These are phyloP conservation scores for Eilema sororculum DNA, from an alignment of 2,888 invertebrate genomes.

Conservation along the genomic window DNA sequence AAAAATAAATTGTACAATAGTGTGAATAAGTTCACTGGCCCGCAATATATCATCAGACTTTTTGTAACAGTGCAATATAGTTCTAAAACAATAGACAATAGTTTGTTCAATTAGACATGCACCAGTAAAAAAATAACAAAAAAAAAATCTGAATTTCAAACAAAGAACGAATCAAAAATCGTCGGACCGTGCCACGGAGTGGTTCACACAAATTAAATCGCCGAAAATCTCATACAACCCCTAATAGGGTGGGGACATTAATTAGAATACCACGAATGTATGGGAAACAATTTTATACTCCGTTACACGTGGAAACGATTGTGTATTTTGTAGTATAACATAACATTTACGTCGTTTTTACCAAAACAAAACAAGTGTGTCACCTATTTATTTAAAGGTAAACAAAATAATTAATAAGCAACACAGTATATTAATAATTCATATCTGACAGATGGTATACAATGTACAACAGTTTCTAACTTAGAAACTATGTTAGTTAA, in stretches of 20 bases:
- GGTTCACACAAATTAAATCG: conserved; percentile 83
- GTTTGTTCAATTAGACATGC: conserved; percentile 33
- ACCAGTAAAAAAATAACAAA: conserved; percentile 46
- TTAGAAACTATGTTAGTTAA: conserved; percentile 4
- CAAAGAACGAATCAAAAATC: conserved; percentile 60
- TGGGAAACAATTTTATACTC: conserved; percentile 76
- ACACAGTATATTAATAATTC: conserved; percentile 5
- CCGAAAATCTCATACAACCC: conserved; percentile 68
- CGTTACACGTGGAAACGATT: conserved; percentile 19
- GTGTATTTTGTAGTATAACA: background rate
- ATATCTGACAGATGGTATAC: background rate
- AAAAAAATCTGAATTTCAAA: conserved; percentile 58
- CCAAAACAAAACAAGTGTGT: background rate
- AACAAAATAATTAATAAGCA: conserved; percentile 7
- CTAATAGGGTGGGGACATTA: conserved; percentile 70
- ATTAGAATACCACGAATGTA: conserved; percentile 80
- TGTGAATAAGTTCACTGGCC: background rate
- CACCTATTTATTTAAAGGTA: background rate
- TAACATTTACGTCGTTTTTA: background rate
- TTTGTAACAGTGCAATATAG: conserved; percentile 22
- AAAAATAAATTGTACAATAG: background rate
- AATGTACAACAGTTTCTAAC: background rate
- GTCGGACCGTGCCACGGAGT: conserved; percentile 64
- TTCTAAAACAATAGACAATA: conserved; percentile 32
- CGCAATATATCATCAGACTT: background rate